These are phyloP conservation scores for Mythimna pallens DNA, from an alignment of 2,888 invertebrate species.

Conservation along the genomic window DNA sequence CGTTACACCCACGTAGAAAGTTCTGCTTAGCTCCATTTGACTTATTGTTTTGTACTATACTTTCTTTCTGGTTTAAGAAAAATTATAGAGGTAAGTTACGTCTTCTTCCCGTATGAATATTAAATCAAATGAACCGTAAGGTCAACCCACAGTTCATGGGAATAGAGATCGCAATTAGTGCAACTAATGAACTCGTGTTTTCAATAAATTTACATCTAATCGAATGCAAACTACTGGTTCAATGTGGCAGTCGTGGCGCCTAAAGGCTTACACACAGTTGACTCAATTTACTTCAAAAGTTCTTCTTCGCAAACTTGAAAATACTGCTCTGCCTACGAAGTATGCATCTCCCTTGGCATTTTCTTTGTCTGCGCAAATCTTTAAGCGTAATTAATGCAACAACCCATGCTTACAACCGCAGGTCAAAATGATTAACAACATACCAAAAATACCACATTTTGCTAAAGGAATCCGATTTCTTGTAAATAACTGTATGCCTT, in stretches of 20 bases:
- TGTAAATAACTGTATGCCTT: conserved; percentile 62
- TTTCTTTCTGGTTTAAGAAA: conserved; percentile 59
- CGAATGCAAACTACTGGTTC: conserved; percentile 49
- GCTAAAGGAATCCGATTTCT: conserved; percentile 59
- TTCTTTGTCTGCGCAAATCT: conserved; percentile 28
- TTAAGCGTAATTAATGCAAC: conserved; percentile 32
- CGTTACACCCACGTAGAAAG: conserved; percentile 61
- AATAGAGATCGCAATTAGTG: conserved; percentile 60
- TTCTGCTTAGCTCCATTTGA: conserved; percentile 61
- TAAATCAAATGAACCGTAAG: conserved; percentile 46
- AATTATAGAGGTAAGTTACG: conserved; percentile 38
- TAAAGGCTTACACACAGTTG: conserved; percentile 40
- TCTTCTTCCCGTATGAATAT: conserved; percentile 48
- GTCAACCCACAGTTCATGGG: conserved; percentile 51
- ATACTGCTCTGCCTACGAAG: conserved; percentile 3
- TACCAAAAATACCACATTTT: conserved; percentile 44
- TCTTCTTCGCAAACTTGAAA: neutral
- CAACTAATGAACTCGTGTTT: conserved; percentile 60
- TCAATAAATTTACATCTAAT: conserved; percentile 60
- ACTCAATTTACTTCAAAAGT: neutral
- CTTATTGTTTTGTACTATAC: conserved; percentile 54
- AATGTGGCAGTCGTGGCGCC: conserved; percentile 39
- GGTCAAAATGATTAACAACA: conserved; percentile 50
- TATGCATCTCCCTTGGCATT: conserved; percentile 1
- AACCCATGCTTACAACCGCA: conserved; percentile 24